phyloP scores from a whole-genome alignment of 2,888 invertebrate genomes.

The Steinernema hermaphroditum region DNA sequence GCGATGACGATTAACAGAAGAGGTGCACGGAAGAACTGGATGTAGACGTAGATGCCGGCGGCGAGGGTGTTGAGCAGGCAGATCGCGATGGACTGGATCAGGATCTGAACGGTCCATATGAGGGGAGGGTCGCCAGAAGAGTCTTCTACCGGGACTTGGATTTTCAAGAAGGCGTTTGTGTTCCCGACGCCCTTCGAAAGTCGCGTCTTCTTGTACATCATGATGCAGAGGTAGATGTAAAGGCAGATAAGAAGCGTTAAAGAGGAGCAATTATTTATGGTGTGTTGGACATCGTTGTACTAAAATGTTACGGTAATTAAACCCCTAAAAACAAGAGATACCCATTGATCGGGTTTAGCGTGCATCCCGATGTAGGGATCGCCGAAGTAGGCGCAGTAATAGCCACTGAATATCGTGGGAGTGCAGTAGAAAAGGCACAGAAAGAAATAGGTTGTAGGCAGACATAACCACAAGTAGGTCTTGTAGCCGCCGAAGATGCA shows the following conservation, averaged over 20 bases:
- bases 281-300: slow-evolving; percentile 12
- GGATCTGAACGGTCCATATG: background rate
- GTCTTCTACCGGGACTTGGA: background rate
- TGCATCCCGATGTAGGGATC: slow-evolving; percentile 10
- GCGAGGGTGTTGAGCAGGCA: slow-evolving; percentile 13
- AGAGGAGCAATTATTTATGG: slow-evolving; percentile 14
- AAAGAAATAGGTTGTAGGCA: background rate
- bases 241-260: background rate
- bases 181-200: background rate
- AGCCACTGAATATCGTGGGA: background rate
- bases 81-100: slow-evolving; percentile 16
- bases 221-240: slow-evolving; percentile 30
- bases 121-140: background rate
- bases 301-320: background rate
- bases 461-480: slow-evolving; percentile 22
- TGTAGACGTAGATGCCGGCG: slow-evolving; percentile 24
- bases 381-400: background rate
- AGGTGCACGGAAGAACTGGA: slow-evolving; percentile 8
- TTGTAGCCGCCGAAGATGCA: slow-evolving; percentile 7
- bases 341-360: background rate
- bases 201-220: slow-evolving; percentile 12
- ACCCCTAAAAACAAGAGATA: background rate
- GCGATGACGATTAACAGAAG: background rate
- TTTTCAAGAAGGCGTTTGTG: background rate
- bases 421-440: background rate